These are phyloP conservation scores for Lepidostoma basale DNA, from an alignment of 1,140 invertebrate genomes.

Conservation along the genomic window DNA sequence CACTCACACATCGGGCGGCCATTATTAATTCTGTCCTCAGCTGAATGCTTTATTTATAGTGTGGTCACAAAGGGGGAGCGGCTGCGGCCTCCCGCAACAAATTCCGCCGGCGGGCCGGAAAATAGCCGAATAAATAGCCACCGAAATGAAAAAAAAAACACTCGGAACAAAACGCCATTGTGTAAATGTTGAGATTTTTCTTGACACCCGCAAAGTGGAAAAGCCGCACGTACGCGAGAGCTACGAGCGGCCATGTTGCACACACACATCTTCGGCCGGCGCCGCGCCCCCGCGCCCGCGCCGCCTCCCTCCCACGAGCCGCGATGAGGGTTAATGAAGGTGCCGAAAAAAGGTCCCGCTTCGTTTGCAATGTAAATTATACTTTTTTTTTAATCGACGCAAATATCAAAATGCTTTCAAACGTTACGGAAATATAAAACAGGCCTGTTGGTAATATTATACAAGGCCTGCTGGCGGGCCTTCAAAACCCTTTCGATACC, in stretches of 20 bases:
- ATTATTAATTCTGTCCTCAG: conserved; percentile 40
- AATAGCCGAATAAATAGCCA: conserved; percentile 19
- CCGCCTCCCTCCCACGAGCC: not conserved
- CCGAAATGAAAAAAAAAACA: conserved; percentile 20
- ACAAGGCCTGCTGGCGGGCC: too few species aligned
- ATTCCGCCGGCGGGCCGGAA: not conserved
- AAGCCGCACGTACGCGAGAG: conserved; percentile 5
- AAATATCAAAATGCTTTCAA: not conserved
- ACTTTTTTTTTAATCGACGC: not conserved
- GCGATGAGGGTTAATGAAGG: conserved; percentile 12
- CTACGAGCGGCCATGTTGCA: not conserved
- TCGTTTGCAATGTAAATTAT: conserved; percentile 11
- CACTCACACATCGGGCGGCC: conserved; percentile 13
- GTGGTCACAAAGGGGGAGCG: conserved; percentile 21
- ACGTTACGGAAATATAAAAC: too few species aligned
- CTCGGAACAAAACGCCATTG: conserved; percentile 27
- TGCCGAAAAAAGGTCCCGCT: conserved; percentile 9
- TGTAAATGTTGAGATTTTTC: conserved; percentile 27
- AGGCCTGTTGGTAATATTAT: too few species aligned
- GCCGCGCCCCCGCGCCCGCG: not conserved
- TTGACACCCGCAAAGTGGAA: conserved; percentile 25
- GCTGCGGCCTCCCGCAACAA: not conserved
- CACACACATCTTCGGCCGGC: not conserved
- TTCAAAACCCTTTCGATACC: too few species aligned
- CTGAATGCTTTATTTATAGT: conserved; percentile 34